Conservation (phyloP, 2,888 invertebrate genomes). For the Tetragonisca angustula region DNA sequence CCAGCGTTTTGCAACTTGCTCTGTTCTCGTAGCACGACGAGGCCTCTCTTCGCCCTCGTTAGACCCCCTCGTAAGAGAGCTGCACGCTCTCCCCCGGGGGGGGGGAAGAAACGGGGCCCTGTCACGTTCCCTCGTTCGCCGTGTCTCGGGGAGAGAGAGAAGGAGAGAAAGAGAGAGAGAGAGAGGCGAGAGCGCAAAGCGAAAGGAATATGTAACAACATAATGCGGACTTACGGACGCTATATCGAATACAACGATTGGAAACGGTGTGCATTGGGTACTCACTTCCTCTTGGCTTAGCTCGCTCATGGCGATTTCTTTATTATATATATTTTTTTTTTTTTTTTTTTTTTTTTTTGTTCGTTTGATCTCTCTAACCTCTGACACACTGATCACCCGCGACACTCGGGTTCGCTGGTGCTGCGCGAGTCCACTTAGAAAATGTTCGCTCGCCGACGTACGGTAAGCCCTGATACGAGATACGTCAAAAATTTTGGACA, state of each 20-base stretch:
- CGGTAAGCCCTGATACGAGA: slow-evolving; percentile 70
- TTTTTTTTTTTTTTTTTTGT: slow-evolving; percentile 46
- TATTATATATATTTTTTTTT: slow-evolving; percentile 55
- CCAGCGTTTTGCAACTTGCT: slow-evolving; percentile 35
- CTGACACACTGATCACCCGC: slow-evolving; percentile 31
- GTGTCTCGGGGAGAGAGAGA: background rate
- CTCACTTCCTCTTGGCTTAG: slow-evolving; percentile 95
- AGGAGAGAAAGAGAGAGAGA: background rate
- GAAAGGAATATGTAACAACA: slow-evolving; percentile 47
- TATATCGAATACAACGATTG: slow-evolving; percentile 54
- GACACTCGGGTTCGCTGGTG: slow-evolving; percentile 27
- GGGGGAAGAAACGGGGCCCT: slow-evolving; percentile 1
- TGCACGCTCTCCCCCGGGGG: too few species aligned
- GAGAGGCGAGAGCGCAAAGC: slow-evolving; percentile 13
- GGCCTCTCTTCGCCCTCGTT: slow-evolving; percentile 16
- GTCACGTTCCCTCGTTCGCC: slow-evolving; percentile 6
- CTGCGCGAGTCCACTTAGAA: slow-evolving; percentile 30
- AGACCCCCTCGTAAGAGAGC: background rate
- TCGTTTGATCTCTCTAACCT: slow-evolving; percentile 39
- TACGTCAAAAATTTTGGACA: slow-evolving; percentile 81
- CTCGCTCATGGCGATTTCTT: slow-evolving; percentile 89
- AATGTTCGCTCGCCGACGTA: slow-evolving; percentile 54
- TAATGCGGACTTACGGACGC: slow-evolving; percentile 34
- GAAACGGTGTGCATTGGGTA: slow-evolving; percentile 68
- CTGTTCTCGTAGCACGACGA: slow-evolving; percentile 11